Base-by-base conservation (phyloP, 2,888 invertebrate species). In the Rotaria socialis region DNA sequence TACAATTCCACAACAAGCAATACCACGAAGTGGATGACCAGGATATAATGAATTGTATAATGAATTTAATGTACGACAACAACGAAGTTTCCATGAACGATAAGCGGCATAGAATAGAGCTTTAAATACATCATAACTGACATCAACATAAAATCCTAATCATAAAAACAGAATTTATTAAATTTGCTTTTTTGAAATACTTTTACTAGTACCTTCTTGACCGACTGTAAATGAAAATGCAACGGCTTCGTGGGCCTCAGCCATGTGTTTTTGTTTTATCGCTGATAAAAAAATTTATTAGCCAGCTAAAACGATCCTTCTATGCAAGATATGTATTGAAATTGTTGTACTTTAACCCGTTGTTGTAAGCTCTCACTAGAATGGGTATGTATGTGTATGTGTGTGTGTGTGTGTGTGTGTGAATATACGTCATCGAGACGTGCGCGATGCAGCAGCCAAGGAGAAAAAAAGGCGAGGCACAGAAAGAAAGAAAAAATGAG, bases 191-290 rank as follows among this genome's bases (percentile, higher is more conserved):
- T 11, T 60, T 27, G 2, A 11, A 60, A 60, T 60, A 27, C 8
- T 35, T 67, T 67, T 2, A 16, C 16, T 3, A 4, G 6, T n/a
- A 80, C 80, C 86, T 91, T 99, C 99, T 91, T 97, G 97, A 88
- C 97, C 96, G 89, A 99, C 96, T 85, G 96, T 94, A 92, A 99
- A 97, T 86, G 96, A 96, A 91, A 98, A 97, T 88, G 97, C 97
- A 88, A 97, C 97, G 86, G 97, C 97, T 88, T 95, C 94, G 93
- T 97, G 97, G 89, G 97, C 97, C 94, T 98, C 97, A 90, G 97
- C 97, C 97, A 98, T 98, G 16, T 16, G 8, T 52, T 52, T 14
- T 67, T 5, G 5, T 56, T 56, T 22, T 8, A 56, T 56, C 8
- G 8, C 24, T 7, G 2, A 56, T 56, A 4, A 67, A 35, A 6